Percentiles rank a stretch among this genome's conserved stretches.
Evolutionary conservation across 2,888 invertebrate genomes (phyloP).

Genomic region (Epiblema foenella): DNA sequence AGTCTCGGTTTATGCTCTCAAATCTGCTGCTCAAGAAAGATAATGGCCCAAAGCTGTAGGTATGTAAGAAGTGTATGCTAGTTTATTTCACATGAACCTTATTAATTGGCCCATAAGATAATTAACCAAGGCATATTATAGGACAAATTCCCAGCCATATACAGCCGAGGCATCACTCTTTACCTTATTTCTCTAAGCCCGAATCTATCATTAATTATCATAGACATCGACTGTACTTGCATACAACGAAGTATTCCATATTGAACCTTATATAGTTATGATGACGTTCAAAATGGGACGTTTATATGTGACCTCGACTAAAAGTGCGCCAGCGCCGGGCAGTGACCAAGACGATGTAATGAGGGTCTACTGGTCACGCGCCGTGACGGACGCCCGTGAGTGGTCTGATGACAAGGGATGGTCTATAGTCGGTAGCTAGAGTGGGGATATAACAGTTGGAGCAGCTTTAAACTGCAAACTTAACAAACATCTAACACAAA

Average conservation of each 20-base stretch:
- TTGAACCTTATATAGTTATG: background rate
- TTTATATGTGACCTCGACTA: slow-evolving; percentile 1
- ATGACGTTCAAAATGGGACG: background rate
- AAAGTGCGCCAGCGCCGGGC: slow-evolving; percentile 13
- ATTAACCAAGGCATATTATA: background rate
- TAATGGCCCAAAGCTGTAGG: too few species aligned
- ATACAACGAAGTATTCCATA: background rate
- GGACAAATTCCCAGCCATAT: background rate
- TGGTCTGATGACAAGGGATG: slow-evolving; percentile 4
- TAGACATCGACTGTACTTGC: background rate
- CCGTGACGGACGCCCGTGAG: slow-evolving; percentile 22
- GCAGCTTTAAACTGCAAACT: too few species aligned
- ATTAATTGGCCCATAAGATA: background rate
- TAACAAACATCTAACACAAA: too few species aligned
- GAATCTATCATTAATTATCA: background rate
- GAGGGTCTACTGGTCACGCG: background rate
- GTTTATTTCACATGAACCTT: background rate
- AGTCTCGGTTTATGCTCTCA: too few species aligned
- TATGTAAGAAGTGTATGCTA: too few species aligned
- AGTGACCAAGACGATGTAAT: slow-evolving; percentile 39
- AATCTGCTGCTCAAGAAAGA: too few species aligned
- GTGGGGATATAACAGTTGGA: background rate
- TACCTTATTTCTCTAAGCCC: background rate
- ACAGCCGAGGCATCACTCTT: background rate
- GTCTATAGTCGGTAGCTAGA: too few species aligned